phyloP scores from a whole-genome alignment of 2,113 vertebrate genomes.

The Steatornis caripensis region DNA sequence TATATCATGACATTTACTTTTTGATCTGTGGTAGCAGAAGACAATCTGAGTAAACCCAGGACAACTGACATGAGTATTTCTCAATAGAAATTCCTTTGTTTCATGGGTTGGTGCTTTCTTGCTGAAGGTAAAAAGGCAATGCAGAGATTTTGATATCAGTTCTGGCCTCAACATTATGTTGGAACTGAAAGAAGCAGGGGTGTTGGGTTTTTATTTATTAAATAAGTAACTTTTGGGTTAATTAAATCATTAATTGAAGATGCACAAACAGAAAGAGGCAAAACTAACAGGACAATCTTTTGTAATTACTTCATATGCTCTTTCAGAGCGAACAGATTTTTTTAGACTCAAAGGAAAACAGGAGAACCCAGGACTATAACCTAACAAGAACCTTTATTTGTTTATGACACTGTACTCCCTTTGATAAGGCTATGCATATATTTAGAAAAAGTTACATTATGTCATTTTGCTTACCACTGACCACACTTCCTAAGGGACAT shows the following conservation, averaged over 20 bases:
- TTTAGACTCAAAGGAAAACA: not conserved
- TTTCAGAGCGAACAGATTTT: not conserved
- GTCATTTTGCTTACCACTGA: not conserved
- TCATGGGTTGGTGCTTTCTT: not conserved
- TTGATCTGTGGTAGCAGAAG: not conserved
- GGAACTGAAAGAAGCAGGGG: not conserved
- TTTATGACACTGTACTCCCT: not conserved
- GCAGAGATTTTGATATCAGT: not conserved
- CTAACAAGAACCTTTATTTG: not conserved
- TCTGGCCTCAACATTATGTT: not conserved
- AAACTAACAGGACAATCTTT: not conserved
- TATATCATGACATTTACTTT: not conserved
- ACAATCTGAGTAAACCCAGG: not conserved
- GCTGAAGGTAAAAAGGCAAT: not conserved
- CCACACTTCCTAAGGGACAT: not conserved
- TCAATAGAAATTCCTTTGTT: not conserved
- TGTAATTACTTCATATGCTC: not conserved
- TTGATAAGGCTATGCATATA: not conserved
- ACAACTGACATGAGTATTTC: not conserved
- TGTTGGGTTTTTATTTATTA: not conserved
- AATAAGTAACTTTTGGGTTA: not conserved
- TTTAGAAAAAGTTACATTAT: not conserved
- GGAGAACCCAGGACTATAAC: not conserved
- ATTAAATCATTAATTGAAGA: not conserved
- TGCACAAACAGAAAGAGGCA: not conserved